Base-by-base conservation (phyloP, 2,113 vertebrate genomes). In the Cichladusa arquata region DNA sequence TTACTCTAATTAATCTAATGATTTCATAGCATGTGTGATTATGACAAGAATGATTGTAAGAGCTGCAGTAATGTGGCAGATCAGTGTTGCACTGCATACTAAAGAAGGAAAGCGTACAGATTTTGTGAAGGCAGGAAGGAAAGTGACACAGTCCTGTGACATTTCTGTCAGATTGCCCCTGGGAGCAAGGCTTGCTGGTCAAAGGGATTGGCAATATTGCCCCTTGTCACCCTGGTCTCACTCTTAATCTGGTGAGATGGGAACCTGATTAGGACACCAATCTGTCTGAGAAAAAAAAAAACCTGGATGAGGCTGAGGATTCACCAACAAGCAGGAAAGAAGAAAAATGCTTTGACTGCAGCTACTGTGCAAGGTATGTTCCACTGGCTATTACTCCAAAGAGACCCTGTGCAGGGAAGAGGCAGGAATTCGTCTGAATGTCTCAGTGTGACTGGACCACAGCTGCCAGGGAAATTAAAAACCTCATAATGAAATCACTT, bases 1-100 rank as follows among this genome's bases (percentile, higher is more conserved):
- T 60, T 92, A 71, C 58, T 67, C 29, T 74, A 93, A 86, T 74
- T 78, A 81, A 81, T 85, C 34, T 81, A 83, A 76, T 44, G 42
- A 66, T 81, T 78, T 83, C 84, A 70, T 48, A 48, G 45, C 28
- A 54, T 2, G 9, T 16, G 38, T 60, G 74, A 67, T 64, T 85
- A 64, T 36, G 44, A 89, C 51, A 95, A 56, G 51, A 84, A 71
- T 36, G 29, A 90, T 28, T 47, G 6, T 15, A 70, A 81, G 50
- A 34, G 24, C 28, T 57, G 18, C 50, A 81, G 47, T 54, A 81
- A 66, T 2, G 5, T 78, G 31, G 15, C 40, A 73, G 54, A 65
- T 54, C 26, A n/a, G 44, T 11, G 9, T n/a, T 66, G 51, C 1
- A 0, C 31, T 51, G n/a, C 65, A 74, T 23, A 33, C 6, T 25